Base-by-base conservation (phyloP, 2,888 invertebrate genomes). In the Phyto melanocephala region DNA sequence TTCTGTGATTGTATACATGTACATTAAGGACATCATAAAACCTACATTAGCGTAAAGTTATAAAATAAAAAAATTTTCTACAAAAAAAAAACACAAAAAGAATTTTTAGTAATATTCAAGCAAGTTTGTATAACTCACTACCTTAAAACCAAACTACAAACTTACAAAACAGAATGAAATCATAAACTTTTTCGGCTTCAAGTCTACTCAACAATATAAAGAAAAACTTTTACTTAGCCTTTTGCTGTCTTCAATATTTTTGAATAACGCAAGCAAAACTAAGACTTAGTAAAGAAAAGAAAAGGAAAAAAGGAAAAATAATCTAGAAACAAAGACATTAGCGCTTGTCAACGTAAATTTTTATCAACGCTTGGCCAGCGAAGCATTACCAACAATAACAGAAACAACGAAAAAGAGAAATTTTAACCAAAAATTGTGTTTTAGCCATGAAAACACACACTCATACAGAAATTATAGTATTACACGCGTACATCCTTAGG, bases 331-430 rank as follows among this genome's bases (percentile, higher is more conserved):
- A 63, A 63, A 56, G 17, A 63, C 63, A 68, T 77, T 81, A 81
- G 56, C 62, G 62, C 60, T 68, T 78, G 81, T 78, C 77, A 74
- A 56, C 56, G 35, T 62, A 45, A 60, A 67, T 52, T 60, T 67
- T 72, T 72, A 67, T 68, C 37, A 65, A 74, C 68, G 72, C 68
- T 72, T 68, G 77, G 63, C 37, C 74, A 70, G 35, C 74, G 17
- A 81, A 81, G 74, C 74, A 45, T 72, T 10, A 35, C 70, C 22
- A 60, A 2, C 35, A 62, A 62, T 50, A 67, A 28, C 24, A 52
- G 50, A 8, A 37, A 60, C 10, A 54, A 40, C 11, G 28, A 24
- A n/a, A 45, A 62, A 50, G 20, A 22, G 24, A 68, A 52, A 37
- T 24, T 28, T 54, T 28, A 11, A 35, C 11, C 4, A 24, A 40